Conservation (phyloP, 2,113 vertebrate genomes). For the Rissa tridactyla region DNA sequence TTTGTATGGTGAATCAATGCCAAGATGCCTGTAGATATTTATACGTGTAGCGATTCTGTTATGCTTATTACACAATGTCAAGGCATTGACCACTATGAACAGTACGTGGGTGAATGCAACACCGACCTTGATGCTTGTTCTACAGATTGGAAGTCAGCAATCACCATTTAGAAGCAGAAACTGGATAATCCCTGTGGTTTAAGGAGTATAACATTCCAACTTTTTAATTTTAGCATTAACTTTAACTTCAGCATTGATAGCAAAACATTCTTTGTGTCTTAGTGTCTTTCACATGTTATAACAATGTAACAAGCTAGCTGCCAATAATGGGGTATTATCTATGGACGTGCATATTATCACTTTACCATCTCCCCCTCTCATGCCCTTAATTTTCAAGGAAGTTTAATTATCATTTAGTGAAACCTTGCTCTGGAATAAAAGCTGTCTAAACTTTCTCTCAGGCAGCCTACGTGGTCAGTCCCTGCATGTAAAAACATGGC, state of each 20-base stretch:
- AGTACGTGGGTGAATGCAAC: neutral
- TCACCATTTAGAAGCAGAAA: neutral
- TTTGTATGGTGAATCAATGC: neutral
- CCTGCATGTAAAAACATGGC: neutral
- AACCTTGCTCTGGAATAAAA: neutral
- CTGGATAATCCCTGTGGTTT: neutral
- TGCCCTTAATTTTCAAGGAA: neutral
- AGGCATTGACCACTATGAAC: neutral
- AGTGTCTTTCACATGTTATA: neutral
- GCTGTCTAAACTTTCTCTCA: neutral
- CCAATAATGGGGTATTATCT: neutral
- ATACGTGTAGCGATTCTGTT: neutral
- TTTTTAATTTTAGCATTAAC: conserved; percentile 1
- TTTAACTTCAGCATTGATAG: neutral
- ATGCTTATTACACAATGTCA: neutral
- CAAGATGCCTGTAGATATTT: neutral
- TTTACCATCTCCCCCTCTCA: neutral
- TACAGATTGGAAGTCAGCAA: neutral
- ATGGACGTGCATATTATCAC: neutral
- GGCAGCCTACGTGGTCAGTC: neutral
- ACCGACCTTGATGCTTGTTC: neutral
- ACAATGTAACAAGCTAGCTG: neutral
- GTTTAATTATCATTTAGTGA: neutral
- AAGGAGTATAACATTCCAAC: neutral
- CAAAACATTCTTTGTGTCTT: neutral